Conservation (phyloP, 2,797 vertebrate species). For the Falco naumanni region DNA sequence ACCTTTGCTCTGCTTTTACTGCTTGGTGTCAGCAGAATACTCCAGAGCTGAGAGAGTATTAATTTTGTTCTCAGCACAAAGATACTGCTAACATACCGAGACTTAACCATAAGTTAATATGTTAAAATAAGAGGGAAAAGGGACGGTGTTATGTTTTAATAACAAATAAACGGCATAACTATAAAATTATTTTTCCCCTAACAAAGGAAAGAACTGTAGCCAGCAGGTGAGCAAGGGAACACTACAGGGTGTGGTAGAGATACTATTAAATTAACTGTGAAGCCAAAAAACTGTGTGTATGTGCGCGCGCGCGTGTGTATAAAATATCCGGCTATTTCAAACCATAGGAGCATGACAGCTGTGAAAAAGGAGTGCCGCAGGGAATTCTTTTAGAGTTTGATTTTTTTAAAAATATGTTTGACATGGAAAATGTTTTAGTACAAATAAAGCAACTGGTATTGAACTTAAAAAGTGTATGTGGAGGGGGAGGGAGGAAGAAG, state of each 20-base stretch:
- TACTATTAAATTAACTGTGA: constrained; percentile 90
- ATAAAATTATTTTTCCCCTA: constrained; percentile 60
- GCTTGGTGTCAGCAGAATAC: constrained; percentile 34
- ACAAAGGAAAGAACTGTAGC: constrained; percentile 73
- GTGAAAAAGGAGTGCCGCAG: constrained; percentile 92
- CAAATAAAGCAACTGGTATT: constrained; percentile 95
- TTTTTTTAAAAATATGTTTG: constrained; percentile 88
- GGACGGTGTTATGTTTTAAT: constrained; percentile 7
- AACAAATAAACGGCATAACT: constrained; percentile 51
- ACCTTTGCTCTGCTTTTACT: constrained; percentile 57
- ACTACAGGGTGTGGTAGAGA: constrained; percentile 86
- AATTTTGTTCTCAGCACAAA: constrained; percentile 47
- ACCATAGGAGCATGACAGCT: constrained; percentile 92
- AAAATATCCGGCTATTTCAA: constrained; percentile 79
- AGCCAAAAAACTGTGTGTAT: constrained; percentile 74
- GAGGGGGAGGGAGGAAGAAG: constrained; percentile 73
- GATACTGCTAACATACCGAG: constrained; percentile 30
- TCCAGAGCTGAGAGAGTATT: constrained; percentile 46
- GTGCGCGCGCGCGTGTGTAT: neutral
- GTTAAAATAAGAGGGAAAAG: constrained; percentile 12
- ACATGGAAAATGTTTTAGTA: constrained; percentile 95
- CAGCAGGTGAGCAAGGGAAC: constrained; percentile 84
- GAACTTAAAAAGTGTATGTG: constrained; percentile 81
- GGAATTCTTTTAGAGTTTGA: constrained; percentile 88
- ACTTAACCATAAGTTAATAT: constrained; percentile 50